Evolutionary conservation across 2,113 vertebrate species (phyloP), one percentile per base, ranked within the genome.

Genomic region (Zosterops borbonicus): DNA sequence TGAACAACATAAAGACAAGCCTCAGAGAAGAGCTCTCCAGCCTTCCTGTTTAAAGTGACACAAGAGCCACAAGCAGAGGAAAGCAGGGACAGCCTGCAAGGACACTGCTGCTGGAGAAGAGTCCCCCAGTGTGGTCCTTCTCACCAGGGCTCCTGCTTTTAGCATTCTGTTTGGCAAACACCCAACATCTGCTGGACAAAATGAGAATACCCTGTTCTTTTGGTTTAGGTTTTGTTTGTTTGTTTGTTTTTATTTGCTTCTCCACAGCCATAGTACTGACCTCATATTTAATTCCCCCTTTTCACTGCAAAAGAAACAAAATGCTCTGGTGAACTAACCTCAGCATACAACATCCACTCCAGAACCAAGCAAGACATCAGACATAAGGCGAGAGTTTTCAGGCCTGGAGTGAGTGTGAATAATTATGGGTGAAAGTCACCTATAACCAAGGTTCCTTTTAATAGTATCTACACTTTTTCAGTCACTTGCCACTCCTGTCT

Each of bases 121-220:
- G 14, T 52, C 5, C 11, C 5, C 6, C 39, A 58, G 5, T 1
- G 5, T 19, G 27, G 33, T 39, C 37, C 50, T 83, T 46, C 60
- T 78, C 81, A 63, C 17, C 49, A 16, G 24, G 44, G 31, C 25
- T 56, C 52, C 49, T 41, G 42, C 11, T 76, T 76, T 39, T 27
- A 60, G 41, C 53, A 23, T 1, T 24, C 23, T 0, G 0, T 52
- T 50, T 60, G 16, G 14, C 70, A 90, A 79, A 55, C 8, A 2
- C 4, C 27, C 47, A 89, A 6, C 1, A 6, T 46, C 33, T 35
- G 21, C 9, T 29, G 29, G 42, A 41, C 35, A 69, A 89, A 89
- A 83, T 27, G 12, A 67, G 52, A 74, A 50, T 5, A 35, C 2
- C 23, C 6, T 3, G 20, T 8, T 44, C 9, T 44, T 44, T 44